A percentile compares a stretch with the other conserved stretches of the same genome.
phyloP scores from a whole-genome alignment of 2,888 invertebrate species.

The Ptilodon capucinus region DNA sequence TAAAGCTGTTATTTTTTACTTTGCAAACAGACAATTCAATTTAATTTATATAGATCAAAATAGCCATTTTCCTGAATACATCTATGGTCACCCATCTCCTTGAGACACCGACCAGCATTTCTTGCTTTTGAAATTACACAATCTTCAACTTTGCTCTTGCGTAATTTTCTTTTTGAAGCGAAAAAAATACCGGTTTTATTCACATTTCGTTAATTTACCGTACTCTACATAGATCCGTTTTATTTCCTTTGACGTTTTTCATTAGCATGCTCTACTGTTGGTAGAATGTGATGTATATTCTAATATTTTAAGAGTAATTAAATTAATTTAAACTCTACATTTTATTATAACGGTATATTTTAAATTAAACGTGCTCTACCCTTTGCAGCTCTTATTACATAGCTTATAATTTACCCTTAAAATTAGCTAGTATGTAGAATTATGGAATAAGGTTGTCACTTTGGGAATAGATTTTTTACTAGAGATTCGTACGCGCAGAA shows the following conservation, averaged over 20 bases:
- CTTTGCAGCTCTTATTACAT: too few relatives aligned
- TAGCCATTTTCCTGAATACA: not conserved
- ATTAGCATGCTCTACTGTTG: not conserved
- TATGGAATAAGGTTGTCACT: too few relatives aligned
- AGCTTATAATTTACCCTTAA: too few relatives aligned
- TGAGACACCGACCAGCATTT: slow-evolving; percentile 13
- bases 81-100: slow-evolving; percentile 1
- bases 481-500: too few relatives aligned
- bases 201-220: slow-evolving; percentile 22
- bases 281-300: too few relatives aligned
- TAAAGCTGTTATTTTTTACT: too few relatives aligned
- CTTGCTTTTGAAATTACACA: slow-evolving; percentile 22
- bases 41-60: not conserved
- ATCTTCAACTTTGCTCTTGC: slow-evolving; percentile 16
- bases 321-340: too few relatives aligned
- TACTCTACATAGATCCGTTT: slow-evolving; percentile 15
- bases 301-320: too few relatives aligned
- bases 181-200: slow-evolving; percentile 10
- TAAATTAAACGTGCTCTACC: too few relatives aligned
- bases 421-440: too few relatives aligned
- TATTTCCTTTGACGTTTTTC: slow-evolving; percentile 9
- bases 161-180: slow-evolving; percentile 17
- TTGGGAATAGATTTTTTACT: too few relatives aligned
- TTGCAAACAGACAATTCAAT: not conserved
- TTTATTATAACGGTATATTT: too few relatives aligned